Evolutionary conservation across 2,797 vertebrate genomes (phyloP).

Genomic region (Enteromius afrohamiltoni): DNA sequence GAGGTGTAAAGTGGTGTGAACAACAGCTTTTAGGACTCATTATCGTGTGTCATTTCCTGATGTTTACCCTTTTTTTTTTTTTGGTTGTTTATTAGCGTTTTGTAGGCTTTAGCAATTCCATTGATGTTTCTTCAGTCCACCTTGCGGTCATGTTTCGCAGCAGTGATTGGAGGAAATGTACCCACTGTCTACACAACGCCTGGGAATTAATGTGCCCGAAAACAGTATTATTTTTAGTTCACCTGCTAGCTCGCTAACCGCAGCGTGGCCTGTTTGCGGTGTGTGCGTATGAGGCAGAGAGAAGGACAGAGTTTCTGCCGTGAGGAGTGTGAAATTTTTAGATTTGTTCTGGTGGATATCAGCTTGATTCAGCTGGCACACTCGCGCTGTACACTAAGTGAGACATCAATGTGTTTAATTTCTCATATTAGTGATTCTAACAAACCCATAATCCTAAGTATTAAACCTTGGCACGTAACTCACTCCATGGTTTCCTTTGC

Average conservation of each 20-base stretch:
- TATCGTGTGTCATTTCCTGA: constrained; percentile 5
- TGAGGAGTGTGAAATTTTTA: constrained; percentile 35
- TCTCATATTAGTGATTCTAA: not conserved
- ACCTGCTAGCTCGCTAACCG: constrained; percentile 17
- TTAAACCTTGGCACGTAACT: not conserved
- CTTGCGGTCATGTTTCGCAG: not conserved
- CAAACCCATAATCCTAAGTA: not conserved
- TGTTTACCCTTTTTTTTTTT: not conserved
- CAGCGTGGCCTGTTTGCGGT: constrained; percentile 19
- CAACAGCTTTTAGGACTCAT: constrained; percentile 36
- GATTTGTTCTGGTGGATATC: constrained; percentile 41
- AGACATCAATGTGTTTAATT: not conserved
- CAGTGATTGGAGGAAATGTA: not conserved
- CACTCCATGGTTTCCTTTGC: not conserved
- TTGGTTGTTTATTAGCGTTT: not conserved
- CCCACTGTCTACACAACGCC: not conserved
- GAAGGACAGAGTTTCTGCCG: not conserved
- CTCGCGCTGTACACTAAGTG: not conserved
- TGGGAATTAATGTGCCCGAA: constrained; percentile 26
- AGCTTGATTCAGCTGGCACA: constrained; percentile 35
- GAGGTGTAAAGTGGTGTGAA: constrained; percentile 32
- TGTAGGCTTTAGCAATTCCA: not conserved
- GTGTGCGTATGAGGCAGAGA: constrained; percentile 13
- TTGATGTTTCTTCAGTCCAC: not conserved
- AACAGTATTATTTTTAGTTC: constrained; percentile 48